A percentile compares a stretch with the other conserved stretches of the same genome.
These are phyloP conservation scores for Stictocephala bisonia DNA, from an alignment of 2,888 invertebrate species.

Conservation along the genomic window DNA sequence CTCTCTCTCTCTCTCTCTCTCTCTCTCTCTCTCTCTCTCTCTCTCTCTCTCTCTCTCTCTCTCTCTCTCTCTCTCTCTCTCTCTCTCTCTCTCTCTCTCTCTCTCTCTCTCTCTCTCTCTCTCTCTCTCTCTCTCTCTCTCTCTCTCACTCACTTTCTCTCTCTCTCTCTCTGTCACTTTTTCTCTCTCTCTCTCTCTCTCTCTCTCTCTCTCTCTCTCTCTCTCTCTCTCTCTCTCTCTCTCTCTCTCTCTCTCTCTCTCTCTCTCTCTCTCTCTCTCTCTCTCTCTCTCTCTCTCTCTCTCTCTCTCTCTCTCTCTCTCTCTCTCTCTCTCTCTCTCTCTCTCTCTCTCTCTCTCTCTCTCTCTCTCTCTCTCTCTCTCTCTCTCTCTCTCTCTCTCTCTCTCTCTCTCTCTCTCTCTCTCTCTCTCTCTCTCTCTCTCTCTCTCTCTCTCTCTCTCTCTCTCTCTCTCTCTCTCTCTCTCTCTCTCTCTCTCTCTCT, in stretches of 20 bases:
- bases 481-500: not conserved
- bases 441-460: not conserved
- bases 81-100: conserved; percentile 31
- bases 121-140: conserved; percentile 16
- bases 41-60: not conserved
- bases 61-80: not conserved
- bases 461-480: not conserved
- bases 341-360: not conserved
- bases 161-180: not conserved
- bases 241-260: not conserved
- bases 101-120: conserved; percentile 25
- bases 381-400: not conserved
- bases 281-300: not conserved
- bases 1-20: conserved; percentile 26
- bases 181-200: not conserved
- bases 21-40: conserved; percentile 19
- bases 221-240: not conserved
- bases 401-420: not conserved
- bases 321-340: not conserved
- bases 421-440: not conserved
- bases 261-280: not conserved
- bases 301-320: not conserved
- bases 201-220: not conserved
- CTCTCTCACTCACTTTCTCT: no score
- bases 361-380: not conserved